Evolutionary conservation across 1,140 invertebrate species (phyloP).

Genomic region (Gonioctena quinquepunctata): DNA sequence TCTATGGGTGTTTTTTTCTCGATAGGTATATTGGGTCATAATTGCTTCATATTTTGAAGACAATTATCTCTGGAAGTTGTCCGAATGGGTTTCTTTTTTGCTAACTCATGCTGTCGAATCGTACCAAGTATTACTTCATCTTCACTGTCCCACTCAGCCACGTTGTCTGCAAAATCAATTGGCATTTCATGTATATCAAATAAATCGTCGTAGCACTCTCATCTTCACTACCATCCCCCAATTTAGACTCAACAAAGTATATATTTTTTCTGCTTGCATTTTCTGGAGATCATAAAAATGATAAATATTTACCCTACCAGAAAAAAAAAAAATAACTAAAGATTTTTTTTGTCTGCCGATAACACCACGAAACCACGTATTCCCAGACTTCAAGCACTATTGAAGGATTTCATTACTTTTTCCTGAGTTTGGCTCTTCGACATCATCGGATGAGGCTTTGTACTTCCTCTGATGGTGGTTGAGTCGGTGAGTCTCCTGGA

Average conservation of each 20-base stretch:
- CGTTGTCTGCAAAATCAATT: background rate
- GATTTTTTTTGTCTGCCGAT: no score
- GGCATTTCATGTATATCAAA: background rate
- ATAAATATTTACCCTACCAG: no score
- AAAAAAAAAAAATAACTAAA: no score
- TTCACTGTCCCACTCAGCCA: background rate
- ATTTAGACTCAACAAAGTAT: background rate
- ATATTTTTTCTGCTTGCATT: no score
- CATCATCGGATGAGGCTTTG: no score
- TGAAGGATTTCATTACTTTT: no score
- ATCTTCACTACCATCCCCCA: background rate
- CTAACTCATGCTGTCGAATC: background rate
- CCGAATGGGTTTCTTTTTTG: background rate
- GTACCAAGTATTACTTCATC: background rate
- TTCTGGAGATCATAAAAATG: no score
- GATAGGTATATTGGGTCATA: background rate
- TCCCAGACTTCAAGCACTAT: no score
- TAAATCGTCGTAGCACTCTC: background rate
- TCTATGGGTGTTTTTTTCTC: background rate
- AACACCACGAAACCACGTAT: no score
- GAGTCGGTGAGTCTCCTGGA: no score
- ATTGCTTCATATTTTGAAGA: background rate
- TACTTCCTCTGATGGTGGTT: no score
- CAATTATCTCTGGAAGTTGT: background rate
- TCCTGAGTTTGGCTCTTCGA: no score